Evolutionary conservation across 2,888 invertebrate genomes (phyloP).

Genomic region (Acrocyrtus sp.): DNA sequence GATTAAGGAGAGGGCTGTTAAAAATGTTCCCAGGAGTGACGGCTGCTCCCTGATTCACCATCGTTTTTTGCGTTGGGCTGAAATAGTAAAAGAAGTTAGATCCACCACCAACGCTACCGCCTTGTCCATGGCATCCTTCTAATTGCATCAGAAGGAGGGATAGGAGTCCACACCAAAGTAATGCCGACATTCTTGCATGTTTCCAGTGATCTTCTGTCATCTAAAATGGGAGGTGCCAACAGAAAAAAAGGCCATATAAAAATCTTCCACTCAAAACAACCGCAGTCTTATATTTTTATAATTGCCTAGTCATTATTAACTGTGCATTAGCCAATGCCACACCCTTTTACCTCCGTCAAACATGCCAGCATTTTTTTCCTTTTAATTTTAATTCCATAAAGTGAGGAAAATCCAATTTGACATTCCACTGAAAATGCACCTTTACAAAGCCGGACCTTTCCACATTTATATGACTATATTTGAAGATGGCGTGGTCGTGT

Average conservation of each 20-base stretch:
- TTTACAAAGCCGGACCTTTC: not conserved
- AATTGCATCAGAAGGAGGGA: not conserved
- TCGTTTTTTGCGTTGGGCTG: slow-evolving; percentile 38
- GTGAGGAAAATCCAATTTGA: not conserved
- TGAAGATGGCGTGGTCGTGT: not conserved
- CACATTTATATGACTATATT: not conserved
- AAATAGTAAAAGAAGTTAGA: slow-evolving; percentile 36
- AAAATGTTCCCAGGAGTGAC: slow-evolving; percentile 10
- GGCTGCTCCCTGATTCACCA: slow-evolving; percentile 8
- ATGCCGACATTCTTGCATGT: not conserved
- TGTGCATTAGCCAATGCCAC: not conserved
- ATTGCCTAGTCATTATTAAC: not conserved
- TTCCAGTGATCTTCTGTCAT: slow-evolving; percentile 40
- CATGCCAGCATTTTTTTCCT: not conserved
- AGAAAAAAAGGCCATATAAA: too few relatives aligned
- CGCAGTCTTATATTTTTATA: not conserved
- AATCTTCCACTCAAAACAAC: too few relatives aligned
- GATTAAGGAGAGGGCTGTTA: slow-evolving; percentile 16
- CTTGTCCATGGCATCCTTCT: slow-evolving; percentile 15
- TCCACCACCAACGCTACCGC: not conserved
- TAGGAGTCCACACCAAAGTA: slow-evolving; percentile 15
- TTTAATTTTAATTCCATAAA: not conserved
- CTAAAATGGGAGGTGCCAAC: slow-evolving; percentile 1
- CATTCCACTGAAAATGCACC: not conserved
- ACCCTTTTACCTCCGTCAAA: not conserved